Conservation (phyloP, 2,888 invertebrate genomes). For the Glyphotaelius pellucidus region DNA sequence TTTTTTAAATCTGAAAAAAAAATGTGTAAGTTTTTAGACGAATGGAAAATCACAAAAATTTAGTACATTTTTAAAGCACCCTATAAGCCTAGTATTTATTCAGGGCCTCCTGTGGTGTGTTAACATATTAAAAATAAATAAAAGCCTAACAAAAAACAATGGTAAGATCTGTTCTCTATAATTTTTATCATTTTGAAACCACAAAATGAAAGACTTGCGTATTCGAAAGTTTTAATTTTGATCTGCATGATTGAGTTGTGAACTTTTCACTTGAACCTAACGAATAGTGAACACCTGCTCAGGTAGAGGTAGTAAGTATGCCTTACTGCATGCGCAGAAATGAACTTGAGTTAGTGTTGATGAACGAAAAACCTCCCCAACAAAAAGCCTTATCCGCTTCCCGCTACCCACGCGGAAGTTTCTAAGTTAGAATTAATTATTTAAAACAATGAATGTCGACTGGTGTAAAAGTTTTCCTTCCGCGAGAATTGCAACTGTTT, state of each 20-base stretch:
- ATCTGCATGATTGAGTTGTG: not conserved
- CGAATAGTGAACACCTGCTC: not conserved
- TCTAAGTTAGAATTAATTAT: slow-evolving; percentile 44
- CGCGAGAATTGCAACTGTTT: slow-evolving; percentile 36
- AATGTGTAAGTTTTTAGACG: no score
- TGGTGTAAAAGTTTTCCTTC: slow-evolving; percentile 32
- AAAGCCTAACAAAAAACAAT: not conserved
- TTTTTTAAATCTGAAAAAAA: no score
- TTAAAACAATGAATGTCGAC: slow-evolving; percentile 40
- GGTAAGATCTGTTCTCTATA: not conserved
- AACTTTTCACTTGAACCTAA: not conserved
- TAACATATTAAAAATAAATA: no score
- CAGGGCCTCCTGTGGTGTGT: no score
- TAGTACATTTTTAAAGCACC: no score
- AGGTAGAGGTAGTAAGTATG: not conserved
- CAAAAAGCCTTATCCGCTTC: not conserved
- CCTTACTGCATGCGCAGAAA: not conserved
- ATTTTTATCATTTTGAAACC: not conserved
- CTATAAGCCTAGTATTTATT: no score
- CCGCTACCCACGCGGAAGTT: not conserved
- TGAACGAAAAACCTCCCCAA: not conserved
- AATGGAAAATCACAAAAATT: no score
- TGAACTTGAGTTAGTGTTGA: slow-evolving; percentile 8
- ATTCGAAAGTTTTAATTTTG: not conserved
- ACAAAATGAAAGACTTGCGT: not conserved